Conservation (phyloP, 2,113 vertebrate species). For the Mormyrus iriodes region DNA sequence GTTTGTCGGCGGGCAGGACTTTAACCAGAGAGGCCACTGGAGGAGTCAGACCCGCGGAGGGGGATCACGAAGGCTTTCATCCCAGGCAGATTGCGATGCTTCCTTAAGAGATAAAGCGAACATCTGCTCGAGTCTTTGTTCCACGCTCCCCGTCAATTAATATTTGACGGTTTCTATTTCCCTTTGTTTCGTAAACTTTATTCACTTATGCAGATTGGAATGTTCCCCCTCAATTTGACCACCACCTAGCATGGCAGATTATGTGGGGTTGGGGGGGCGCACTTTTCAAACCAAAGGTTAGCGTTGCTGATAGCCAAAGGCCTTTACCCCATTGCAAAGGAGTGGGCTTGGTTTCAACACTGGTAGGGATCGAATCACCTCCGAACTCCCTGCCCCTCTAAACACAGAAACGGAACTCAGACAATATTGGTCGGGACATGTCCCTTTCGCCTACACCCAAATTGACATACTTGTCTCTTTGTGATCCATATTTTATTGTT, state of each 20-base stretch:
- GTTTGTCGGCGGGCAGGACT: conserved; percentile 15
- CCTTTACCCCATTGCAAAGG: neutral
- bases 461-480: neutral
- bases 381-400: neutral
- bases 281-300: neutral
- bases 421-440: neutral
- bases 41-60: conserved; percentile 23
- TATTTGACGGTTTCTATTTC: conserved; percentile 17
- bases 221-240: conserved; percentile 29
- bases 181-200: conserved; percentile 30
- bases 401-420: neutral
- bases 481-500: neutral
- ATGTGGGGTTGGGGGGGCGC: conserved; percentile 12
- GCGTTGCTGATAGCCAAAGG: neutral
- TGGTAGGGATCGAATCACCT: neutral
- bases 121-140: conserved; percentile 53
- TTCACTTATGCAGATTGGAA: conserved; percentile 29
- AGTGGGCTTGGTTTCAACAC: neutral
- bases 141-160: conserved; percentile 23
- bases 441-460: neutral
- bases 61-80: conserved; percentile 44
- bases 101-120: conserved; percentile 44
- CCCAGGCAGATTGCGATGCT: conserved; percentile 40
- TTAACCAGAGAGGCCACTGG: conserved; percentile 12
- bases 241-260: conserved; percentile 39